These are phyloP conservation scores for Hyperoplus immaculatus DNA, from an alignment of 2,797 vertebrate species.

Conservation along the genomic window DNA sequence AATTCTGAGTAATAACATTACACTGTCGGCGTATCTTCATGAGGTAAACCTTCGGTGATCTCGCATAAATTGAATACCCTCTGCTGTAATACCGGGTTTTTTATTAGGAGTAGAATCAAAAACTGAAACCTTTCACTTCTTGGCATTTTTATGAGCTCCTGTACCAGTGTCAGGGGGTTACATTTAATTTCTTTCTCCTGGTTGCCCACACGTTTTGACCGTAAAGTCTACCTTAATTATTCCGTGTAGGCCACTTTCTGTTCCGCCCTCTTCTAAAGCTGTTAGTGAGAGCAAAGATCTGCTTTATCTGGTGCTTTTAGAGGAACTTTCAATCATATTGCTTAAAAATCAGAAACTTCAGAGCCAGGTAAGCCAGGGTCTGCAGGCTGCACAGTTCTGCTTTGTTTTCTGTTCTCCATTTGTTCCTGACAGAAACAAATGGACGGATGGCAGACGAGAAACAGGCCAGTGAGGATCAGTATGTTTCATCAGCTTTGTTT, in stretches of 20 bases:
- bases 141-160: too few species aligned
- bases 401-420: constrained; percentile 20
- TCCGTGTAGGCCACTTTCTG: not conserved
- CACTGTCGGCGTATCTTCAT: too few species aligned
- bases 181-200: not conserved
- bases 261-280: not conserved
- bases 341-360: constrained; percentile 30
- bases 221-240: not conserved
- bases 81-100: too few species aligned
- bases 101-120: too few species aligned
- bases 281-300: constrained; percentile 2
- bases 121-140: too few species aligned
- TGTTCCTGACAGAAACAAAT: constrained; percentile 50
- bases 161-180: too few species aligned
- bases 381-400: constrained; percentile 11
- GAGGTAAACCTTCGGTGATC: too few species aligned
- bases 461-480: constrained; percentile 12
- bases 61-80: not conserved
- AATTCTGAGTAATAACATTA: too few species aligned
- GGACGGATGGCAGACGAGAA: constrained; percentile 35
- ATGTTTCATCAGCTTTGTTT: constrained; percentile 34
- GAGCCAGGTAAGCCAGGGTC: constrained; percentile 16
- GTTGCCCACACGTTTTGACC: too few species aligned
- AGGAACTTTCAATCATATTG: constrained; percentile 27
- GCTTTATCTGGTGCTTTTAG: constrained; percentile 19